Percentiles rank a stretch among this genome's conserved stretches.
Evolutionary conservation across 2,888 invertebrate genomes (phyloP).

Genomic region (Griposia aprilina): DNA sequence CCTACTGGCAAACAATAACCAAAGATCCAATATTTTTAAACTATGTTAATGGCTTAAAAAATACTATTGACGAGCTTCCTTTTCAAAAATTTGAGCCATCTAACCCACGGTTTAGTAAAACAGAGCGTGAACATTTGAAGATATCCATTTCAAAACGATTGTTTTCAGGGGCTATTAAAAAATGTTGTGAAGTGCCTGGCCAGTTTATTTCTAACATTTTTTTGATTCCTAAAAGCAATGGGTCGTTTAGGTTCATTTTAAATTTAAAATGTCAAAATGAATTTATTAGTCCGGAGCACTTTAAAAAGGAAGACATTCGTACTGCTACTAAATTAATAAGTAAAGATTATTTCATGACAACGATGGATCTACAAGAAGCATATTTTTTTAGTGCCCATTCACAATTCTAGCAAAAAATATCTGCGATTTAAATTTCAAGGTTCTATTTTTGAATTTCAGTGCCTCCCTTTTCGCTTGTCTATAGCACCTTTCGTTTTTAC

Average conservation of each 20-base stretch:
- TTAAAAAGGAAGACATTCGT: slow-evolving; percentile 4
- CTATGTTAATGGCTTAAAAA: no score
- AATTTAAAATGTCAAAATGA: not conserved
- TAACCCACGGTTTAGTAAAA: not conserved
- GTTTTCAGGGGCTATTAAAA: not conserved
- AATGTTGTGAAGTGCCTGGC: not conserved
- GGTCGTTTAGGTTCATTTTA: not conserved
- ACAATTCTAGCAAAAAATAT: not conserved
- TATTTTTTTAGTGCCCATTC: not conserved
- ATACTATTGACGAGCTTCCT: not conserved
- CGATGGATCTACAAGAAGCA: not conserved
- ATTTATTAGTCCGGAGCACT: not conserved
- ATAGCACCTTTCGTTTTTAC: no score
- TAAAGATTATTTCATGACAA: slow-evolving; percentile 1
- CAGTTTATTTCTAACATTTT: not conserved
- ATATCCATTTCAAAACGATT: not conserved
- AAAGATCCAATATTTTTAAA: no score
- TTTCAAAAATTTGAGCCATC: not conserved
- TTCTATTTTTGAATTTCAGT: no score
- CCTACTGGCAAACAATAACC: no score
- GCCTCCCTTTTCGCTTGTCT: no score
- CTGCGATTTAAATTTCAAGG: not conserved
- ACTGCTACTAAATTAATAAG: not conserved
- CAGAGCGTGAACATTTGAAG: not conserved
- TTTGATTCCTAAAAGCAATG: not conserved